Conservation (phyloP, 2,113 vertebrate genomes). For the Oriolus oriolus region DNA sequence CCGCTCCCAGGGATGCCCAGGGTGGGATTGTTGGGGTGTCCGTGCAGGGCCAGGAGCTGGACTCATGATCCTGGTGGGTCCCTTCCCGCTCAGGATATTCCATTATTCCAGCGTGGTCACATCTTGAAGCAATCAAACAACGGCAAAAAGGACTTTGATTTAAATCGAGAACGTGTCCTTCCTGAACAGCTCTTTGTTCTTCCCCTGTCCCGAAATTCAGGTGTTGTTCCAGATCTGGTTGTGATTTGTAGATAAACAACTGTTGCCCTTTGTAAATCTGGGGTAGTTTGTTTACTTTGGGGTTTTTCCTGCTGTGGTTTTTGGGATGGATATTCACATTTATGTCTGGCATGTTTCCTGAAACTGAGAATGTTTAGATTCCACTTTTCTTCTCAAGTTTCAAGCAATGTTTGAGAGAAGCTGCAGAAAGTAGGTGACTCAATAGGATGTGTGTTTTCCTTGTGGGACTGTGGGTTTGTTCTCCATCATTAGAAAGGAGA, state of each 20-base stretch:
- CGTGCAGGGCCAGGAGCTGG: background rate
- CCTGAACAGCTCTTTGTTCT: background rate
- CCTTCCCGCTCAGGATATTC: background rate
- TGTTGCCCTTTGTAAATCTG: background rate
- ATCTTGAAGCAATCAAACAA: background rate
- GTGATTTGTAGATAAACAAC: background rate
- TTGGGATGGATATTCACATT: background rate
- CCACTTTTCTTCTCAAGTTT: background rate
- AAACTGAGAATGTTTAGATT: background rate
- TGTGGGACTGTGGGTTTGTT: background rate
- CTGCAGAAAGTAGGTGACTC: background rate
- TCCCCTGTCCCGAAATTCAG: background rate
- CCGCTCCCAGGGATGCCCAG: rapidly evolving
- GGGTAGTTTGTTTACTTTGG: background rate
- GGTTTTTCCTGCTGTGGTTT: background rate
- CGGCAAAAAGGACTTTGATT: background rate
- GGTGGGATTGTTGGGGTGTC: background rate
- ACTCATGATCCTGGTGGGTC: background rate
- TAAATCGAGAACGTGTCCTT: background rate
- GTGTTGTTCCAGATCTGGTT: background rate
- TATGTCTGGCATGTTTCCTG: background rate
- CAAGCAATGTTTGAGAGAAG: background rate
- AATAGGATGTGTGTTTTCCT: background rate
- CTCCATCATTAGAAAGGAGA: background rate
- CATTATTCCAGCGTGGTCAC: background rate